phyloP scores from a whole-genome alignment of 2,888 invertebrate genomes.

The Sphaerolaimus hirsutus region DNA sequence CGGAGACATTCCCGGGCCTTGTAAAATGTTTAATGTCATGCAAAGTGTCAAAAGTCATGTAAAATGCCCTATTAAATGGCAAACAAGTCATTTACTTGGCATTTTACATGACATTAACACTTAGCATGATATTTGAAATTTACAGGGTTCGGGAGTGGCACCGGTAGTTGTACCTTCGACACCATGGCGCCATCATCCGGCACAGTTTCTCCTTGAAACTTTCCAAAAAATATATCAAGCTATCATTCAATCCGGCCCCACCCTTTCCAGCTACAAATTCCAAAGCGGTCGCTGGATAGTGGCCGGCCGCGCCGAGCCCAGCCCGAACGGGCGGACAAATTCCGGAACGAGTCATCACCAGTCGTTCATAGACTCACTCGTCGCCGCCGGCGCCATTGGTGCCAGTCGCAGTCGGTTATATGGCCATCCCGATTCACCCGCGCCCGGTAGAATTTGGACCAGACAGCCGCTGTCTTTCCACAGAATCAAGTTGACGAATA shows the following conservation, averaged over 20 bases:
- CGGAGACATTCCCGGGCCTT: too few species aligned
- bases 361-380: slow-evolving; percentile 25
- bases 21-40: too few species aligned
- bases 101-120: too few species aligned
- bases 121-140: too few species aligned
- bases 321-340: background rate
- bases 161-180: too few species aligned
- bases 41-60: too few species aligned
- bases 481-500: slow-evolving; percentile 66
- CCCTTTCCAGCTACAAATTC: slow-evolving; percentile 46
- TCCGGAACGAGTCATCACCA: background rate
- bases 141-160: too few species aligned
- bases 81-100: too few species aligned
- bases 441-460: slow-evolving; percentile 63
- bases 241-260: slow-evolving; percentile 44
- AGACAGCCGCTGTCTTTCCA: slow-evolving; percentile 51
- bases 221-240: background rate
- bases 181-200: too few species aligned
- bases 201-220: too few species aligned
- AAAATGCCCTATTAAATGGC: too few species aligned
- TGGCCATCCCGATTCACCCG: slow-evolving; percentile 64
- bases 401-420: slow-evolving; percentile 40
- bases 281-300: slow-evolving; percentile 32
- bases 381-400: too few species aligned
- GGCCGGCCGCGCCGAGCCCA: background rate